phyloP scores from a whole-genome alignment of 2,113 vertebrate genomes.

The Chaetodon trifascialis region DNA sequence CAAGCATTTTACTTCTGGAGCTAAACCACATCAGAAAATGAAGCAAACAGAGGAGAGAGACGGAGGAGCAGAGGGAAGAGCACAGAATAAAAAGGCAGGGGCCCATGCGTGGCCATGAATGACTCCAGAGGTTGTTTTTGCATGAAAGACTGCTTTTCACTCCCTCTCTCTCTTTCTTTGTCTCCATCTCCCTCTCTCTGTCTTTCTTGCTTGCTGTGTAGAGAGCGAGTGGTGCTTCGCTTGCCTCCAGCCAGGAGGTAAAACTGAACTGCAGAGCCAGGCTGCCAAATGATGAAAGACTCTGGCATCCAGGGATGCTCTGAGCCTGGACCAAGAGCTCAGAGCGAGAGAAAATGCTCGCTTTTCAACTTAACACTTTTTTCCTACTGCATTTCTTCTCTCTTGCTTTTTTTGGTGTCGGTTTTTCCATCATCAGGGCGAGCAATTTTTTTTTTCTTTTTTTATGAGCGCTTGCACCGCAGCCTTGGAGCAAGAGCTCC shows the following conservation, averaged over 20 bases:
- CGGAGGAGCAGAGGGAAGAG: conserved; percentile 58
- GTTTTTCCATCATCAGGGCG: conserved; percentile 77
- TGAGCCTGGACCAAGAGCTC: conserved; percentile 82
- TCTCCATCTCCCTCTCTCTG: conserved; percentile 62
- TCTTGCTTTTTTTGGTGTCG: conserved; percentile 67
- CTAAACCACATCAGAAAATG: conserved; percentile 67
- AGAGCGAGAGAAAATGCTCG: conserved; percentile 83
- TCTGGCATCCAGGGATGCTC: conserved; percentile 84
- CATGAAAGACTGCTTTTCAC: conserved; percentile 75
- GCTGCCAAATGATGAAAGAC: conserved; percentile 87
- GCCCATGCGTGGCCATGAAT: conserved; percentile 76
- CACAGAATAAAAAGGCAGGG: conserved; percentile 58
- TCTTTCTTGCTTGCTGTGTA: conserved; percentile 74
- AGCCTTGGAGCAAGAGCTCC: conserved; percentile 80
- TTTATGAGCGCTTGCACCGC: conserved; percentile 66
- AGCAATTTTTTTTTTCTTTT: conserved; percentile 63
- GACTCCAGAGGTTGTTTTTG: conserved; percentile 83
- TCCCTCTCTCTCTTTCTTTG: conserved; percentile 59
- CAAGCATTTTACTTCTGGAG: conserved; percentile 76
- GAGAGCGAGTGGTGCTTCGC: conserved; percentile 77
- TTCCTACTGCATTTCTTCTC: conserved; percentile 70
- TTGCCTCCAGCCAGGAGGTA: conserved; percentile 86
- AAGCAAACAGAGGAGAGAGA: conserved; percentile 64
- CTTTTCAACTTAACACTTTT: conserved; percentile 84
- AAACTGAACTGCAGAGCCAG: conserved; percentile 81